A percentile compares a stretch with the other conserved stretches of the same genome.
Conservation (phyloP, 2,888 invertebrate genomes). For the Drosophila yooni region DNA sequence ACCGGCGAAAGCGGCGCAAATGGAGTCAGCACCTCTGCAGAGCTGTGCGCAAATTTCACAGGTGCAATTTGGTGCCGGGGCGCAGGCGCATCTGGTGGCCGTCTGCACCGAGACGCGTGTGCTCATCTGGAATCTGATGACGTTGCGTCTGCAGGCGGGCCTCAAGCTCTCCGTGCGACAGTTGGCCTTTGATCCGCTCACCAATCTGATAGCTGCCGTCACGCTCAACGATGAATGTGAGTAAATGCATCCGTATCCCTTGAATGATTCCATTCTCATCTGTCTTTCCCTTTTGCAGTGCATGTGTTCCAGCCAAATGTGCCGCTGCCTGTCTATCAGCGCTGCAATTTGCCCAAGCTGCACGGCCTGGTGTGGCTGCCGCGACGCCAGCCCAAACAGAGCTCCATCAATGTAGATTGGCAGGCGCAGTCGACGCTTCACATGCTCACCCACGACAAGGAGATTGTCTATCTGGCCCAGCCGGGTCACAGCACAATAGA, state of each 20-base stretch:
- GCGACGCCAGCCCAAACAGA: constrained; percentile 84
- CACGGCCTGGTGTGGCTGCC: constrained; percentile 87
- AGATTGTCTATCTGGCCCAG: constrained; percentile 85
- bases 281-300: constrained; percentile 85
- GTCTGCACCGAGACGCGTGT: constrained; percentile 86
- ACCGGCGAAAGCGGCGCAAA: background rate
- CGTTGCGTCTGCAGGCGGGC: constrained; percentile 88
- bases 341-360: constrained; percentile 85
- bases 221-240: constrained; percentile 87
- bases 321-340: constrained; percentile 86
- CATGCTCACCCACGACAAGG: constrained; percentile 87
- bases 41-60: constrained; percentile 74
- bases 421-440: constrained; percentile 87
- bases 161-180: constrained; percentile 83
- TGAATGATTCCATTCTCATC: background rate
- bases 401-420: constrained; percentile 86
- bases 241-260: constrained; percentile 62
- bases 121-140: constrained; percentile 89
- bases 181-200: constrained; percentile 87
- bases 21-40: constrained; percentile 57
- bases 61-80: constrained; percentile 83
- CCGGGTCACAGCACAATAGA: constrained; percentile 85
- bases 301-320: constrained; percentile 88
- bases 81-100: constrained; percentile 79
- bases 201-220: constrained; percentile 88